A percentile compares a stretch with the other conserved stretches of the same genome.
phyloP scores from a whole-genome alignment of 2,113 vertebrate genomes.

The Oenanthe oenanthe region DNA sequence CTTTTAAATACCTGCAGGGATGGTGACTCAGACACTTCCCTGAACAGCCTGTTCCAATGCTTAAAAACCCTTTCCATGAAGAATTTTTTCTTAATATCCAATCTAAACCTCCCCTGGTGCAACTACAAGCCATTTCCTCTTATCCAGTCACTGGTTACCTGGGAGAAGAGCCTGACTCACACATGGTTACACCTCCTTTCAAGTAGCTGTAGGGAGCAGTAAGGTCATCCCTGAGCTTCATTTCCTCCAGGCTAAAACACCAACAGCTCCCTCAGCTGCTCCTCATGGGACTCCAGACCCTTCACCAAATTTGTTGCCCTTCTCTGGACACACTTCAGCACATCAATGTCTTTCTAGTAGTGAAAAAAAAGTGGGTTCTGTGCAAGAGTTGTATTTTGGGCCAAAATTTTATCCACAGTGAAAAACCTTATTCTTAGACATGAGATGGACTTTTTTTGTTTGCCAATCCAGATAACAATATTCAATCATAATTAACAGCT shows the following conservation, averaged over 20 bases:
- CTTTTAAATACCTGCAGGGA: not conserved
- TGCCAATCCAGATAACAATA: not conserved
- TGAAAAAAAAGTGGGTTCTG: not conserved
- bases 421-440: not conserved
- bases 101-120: not conserved
- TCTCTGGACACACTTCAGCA: not conserved
- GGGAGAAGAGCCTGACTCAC: not conserved
- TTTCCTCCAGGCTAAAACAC: not conserved
- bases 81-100: not conserved
- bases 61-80: not conserved
- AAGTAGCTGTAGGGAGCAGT: rapidly evolving
- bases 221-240: not conserved
- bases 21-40: not conserved
- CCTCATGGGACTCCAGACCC: not conserved
- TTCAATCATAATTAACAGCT: not conserved
- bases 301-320: not conserved
- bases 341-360: not conserved
- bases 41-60: not conserved
- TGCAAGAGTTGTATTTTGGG: not conserved
- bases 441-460: not conserved
- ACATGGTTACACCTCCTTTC: not conserved
- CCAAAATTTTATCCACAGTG: not conserved
- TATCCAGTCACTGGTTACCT: not conserved
- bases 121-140: not conserved
- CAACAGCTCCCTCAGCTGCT: not conserved